Base-by-base conservation (phyloP, 2,113 vertebrate genomes). In the Psophia crepitans region DNA sequence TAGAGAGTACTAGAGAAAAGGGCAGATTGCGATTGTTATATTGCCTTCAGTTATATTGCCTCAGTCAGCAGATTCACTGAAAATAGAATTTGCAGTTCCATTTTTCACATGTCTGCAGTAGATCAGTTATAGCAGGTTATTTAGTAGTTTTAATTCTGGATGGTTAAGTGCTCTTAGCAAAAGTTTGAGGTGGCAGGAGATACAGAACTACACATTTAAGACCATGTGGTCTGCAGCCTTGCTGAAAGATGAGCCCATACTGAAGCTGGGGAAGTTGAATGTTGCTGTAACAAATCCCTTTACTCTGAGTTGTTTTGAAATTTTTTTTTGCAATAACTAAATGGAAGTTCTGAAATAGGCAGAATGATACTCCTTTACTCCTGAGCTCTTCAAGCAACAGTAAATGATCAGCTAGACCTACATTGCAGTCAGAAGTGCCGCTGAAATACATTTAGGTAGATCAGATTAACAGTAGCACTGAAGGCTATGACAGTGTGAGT, bases 1-100 rank as follows among this genome's bases (percentile, higher is more conserved):
- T 22, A 92, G 75, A 89, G 84, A 69, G 75, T 43, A 94, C 87
- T 94, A 70, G 96, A 89, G 82, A 73, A 92, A 88, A 96, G 90
- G 93, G 87, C 84, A 90, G 71, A 51, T 30, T 58, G 53, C 66
- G 51, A 13, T 93, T 96, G 48, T 48, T 73, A 2, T 2, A 6
- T 53, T 88, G 58, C 82, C 46, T 83, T 60, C 53, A n/a, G n/a
- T n/a, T n/a, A n/a, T n/a, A n/a, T n/a, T n/a, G n/a, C n/a, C n/a
- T n/a, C n/a, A 60, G 57, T 64, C 66, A 92, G 75, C 75, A 69
- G 43, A 83, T 65, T 74, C 5, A 32, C 3, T 69, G 77, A 39
- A 57, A 70, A 49, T 12, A 23, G 10, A 27, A 12, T 19, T 74
- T 87, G 28, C 64, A 70, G 11, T 78, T 77, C 48, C 0, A 0